Conservation (phyloP, 2,888 invertebrate genomes). For the Uropetala carovei region DNA sequence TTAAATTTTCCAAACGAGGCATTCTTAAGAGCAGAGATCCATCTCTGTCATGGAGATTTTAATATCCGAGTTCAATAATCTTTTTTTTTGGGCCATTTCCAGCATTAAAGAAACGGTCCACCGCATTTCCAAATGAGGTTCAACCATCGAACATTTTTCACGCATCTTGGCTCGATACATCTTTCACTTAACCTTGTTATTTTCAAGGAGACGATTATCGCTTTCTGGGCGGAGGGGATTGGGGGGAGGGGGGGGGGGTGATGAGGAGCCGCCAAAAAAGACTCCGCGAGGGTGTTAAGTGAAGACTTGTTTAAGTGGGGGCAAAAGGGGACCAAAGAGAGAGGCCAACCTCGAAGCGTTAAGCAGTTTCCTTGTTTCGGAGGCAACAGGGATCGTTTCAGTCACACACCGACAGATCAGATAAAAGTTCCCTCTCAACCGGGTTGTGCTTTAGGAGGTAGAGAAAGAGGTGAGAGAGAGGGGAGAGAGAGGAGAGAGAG, state of each 20-base stretch:
- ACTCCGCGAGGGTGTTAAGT: not conserved
- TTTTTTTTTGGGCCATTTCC: not conserved
- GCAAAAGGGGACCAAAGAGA: not conserved
- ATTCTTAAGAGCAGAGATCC: not conserved
- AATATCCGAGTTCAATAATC: not conserved
- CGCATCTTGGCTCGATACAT: slow-evolving; percentile 11
- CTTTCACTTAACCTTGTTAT: slow-evolving; percentile 8
- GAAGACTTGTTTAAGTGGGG: not conserved
- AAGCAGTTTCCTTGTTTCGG: not conserved
- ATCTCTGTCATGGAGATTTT: not conserved
- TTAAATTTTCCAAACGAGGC: not conserved
- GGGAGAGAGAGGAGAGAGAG: too few relatives aligned
- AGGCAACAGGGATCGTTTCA: slow-evolving; percentile 21
- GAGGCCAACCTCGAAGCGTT: not conserved
- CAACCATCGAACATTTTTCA: slow-evolving; percentile 11
- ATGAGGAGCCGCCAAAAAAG: not conserved
- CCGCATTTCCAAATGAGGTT: not conserved
- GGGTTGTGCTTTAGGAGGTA: not conserved
- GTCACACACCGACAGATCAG: slow-evolving; percentile 6
- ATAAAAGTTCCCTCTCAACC: not conserved
- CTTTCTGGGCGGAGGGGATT: not conserved
- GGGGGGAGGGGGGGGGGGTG: not conserved
- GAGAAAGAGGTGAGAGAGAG: too few relatives aligned
- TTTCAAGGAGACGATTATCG: slow-evolving; percentile 2
- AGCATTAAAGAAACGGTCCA: not conserved